Evolutionary conservation across 2,797 vertebrate species (phyloP).

Genomic region (Phataginus tetradactyla): DNA sequence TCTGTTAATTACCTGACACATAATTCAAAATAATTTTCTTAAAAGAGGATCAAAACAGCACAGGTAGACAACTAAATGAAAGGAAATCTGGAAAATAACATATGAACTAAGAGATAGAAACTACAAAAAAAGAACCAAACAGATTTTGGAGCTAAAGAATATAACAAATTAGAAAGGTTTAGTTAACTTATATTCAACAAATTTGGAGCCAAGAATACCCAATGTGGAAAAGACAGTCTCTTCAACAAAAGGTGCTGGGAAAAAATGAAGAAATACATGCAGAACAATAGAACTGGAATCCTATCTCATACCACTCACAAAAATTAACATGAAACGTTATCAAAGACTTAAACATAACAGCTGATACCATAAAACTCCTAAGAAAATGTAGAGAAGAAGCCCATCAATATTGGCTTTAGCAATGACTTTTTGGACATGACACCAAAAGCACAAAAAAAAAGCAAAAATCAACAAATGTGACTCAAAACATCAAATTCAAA

Average conservation of each 20-base stretch:
- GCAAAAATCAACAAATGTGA: not conserved
- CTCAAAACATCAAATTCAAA: not conserved
- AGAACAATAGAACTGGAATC: not conserved
- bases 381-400: not conserved
- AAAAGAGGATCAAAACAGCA: conserved; percentile 4
- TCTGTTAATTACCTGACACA: not conserved
- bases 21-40: conserved; percentile 7
- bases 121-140: not conserved
- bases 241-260: not conserved
- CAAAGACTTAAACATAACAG: not conserved
- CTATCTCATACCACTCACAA: not conserved
- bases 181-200: not conserved
- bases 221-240: not conserved
- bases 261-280: not conserved
- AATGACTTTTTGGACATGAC: not conserved
- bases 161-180: not conserved
- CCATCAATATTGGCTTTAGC: not conserved
- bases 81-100: conserved; percentile 12
- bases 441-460: not conserved
- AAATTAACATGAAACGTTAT: not conserved
- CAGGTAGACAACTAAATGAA: not conserved
- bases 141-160: not conserved
- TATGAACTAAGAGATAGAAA: not conserved
- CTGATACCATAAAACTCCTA: not conserved
- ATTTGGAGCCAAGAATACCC: not conserved